Base-by-base conservation (phyloP, 2,888 invertebrate genomes). In the Drosophila leonis region DNA sequence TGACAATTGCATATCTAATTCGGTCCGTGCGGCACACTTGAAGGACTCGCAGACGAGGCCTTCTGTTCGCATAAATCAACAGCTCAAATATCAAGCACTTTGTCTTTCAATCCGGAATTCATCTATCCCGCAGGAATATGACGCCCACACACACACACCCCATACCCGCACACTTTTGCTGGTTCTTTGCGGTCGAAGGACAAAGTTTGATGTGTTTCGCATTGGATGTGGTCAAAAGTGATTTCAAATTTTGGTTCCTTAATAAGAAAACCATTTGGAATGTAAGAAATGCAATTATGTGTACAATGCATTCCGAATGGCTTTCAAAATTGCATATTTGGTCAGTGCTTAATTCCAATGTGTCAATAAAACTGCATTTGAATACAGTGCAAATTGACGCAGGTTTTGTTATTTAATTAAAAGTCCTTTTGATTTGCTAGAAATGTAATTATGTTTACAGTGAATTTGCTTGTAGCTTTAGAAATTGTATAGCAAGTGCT, bases 1-100 rank as follows among this genome's bases (percentile, higher is more conserved):
- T 88, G 87, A 81, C 90, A 90, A 90, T 78, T 76, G 88, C 88
- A 79, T 78, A 83, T 71, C 83, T 86, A 88, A 83, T 80, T 69
- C 75, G 70, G 44, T 42, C 55, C 59, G 61, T 44, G 61, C 60
- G 56, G 31, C 39, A 41, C 57, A 68, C 46, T 68, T 68, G 51
- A 57, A 37, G 49, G 49, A 49, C 49, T 49, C n/a, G 24, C 20
- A 3, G 52, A 4, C 27, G 15, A 24, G 35, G 24, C 60, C 48
- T 63, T 51, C 64, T 65, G 55, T 20, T 59, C 67, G 64, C 74
- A 75, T 74, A 75, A 74, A 75, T 75, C 74, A 75, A 69, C 74
- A 74, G 64, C 64, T 64, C 51, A 42, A 41, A 57, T 55, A 59
- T 59, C 66, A 54, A 73, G 63, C 63, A 67, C 63, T 60, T 73